phyloP scores from a whole-genome alignment of 2,113 vertebrate genomes.

The Mirounga angustirostris region DNA sequence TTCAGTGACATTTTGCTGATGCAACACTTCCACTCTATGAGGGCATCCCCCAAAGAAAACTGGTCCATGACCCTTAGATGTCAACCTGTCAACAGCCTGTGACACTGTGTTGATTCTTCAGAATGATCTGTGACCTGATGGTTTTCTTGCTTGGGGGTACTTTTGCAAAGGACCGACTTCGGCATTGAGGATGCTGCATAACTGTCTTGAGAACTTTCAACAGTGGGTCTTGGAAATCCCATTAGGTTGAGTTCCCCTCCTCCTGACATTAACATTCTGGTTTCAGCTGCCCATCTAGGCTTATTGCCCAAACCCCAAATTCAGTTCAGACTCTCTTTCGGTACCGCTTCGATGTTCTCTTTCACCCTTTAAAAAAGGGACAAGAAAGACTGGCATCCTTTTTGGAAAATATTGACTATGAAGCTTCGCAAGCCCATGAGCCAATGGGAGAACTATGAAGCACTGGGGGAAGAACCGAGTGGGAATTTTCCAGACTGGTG shows the following conservation, averaged over 20 bases:
- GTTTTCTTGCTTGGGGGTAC: background rate
- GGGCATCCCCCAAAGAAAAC: conserved; percentile 69
- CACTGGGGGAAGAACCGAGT: background rate
- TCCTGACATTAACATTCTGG: background rate
- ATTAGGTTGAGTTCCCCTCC: background rate
- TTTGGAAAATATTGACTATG: conserved; percentile 27
- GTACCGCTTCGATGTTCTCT: background rate
- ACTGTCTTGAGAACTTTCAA: conserved; percentile 59
- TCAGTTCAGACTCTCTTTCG: conserved; percentile 8
- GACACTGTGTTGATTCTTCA: conserved; percentile 51
- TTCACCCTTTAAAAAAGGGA: conserved; percentile 11
- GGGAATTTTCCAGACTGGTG: background rate
- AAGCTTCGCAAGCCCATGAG: background rate
- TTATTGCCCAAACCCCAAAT: background rate
- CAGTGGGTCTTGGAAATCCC: conserved; percentile 44
- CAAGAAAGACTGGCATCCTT: background rate
- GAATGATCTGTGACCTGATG: conserved; percentile 65
- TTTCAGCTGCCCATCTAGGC: background rate
- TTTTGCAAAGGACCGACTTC: conserved; percentile 33
- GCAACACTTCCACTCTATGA: conserved; percentile 44
- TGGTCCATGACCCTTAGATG: conserved; percentile 70
- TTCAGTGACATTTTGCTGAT: conserved; percentile 73
- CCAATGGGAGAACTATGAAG: background rate
- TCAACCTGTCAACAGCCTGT: conserved; percentile 72
- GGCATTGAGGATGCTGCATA: background rate